Base-by-base conservation (phyloP, 2,113 vertebrate species). In the Tragulus kanchil region DNA sequence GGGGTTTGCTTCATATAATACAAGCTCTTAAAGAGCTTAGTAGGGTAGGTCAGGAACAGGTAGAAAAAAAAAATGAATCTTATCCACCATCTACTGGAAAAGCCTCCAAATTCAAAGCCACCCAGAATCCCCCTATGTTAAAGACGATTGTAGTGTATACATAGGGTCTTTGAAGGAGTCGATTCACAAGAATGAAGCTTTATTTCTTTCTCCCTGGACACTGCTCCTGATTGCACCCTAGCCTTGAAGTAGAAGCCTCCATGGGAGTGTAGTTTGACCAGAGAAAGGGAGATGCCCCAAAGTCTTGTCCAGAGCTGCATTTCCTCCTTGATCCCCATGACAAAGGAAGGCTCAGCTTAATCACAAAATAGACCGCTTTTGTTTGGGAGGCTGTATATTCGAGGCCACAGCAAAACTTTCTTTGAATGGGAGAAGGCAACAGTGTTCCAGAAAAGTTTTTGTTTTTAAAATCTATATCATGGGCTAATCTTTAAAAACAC, bases 11-110 rank as follows among this genome's bases (percentile, higher is more conserved):
- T 77, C 64, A 9, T 58, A 69, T 65, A 64, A 50, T 19, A 94
- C 85, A 79, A 92, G 81, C 50, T 94, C 82, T 87, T 85, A 52
- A 87, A 86, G 28, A 93, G 50, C 56, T 92, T 95, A 96, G 61
- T 16, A 96, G 19, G 7, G 82, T 75, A 93, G 56, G 5, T 52
- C 25, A 81, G 5, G 42, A 42, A 3, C 48, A 65, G 23, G 61
- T 36, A 79, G 14, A 91, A 28, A 91, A n/a, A 36, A 36, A 36
- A 78, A 31, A 79, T 62, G 36, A 25, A 3, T 54, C 15, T 97
- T 88, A 92, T 85, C 45, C 71, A 94, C 36, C 83, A 56, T 82
- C 25, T 19, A 93, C 14, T 52, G 48, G 45, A 25, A 95, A 93
- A 96, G 28, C 28, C 84, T 14, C 58, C 77, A 86, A 87, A 69